Percentiles rank a stretch among this genome's conserved stretches.
Conservation (phyloP, 2,113 vertebrate genomes). For the Ariopsis seemanni region DNA sequence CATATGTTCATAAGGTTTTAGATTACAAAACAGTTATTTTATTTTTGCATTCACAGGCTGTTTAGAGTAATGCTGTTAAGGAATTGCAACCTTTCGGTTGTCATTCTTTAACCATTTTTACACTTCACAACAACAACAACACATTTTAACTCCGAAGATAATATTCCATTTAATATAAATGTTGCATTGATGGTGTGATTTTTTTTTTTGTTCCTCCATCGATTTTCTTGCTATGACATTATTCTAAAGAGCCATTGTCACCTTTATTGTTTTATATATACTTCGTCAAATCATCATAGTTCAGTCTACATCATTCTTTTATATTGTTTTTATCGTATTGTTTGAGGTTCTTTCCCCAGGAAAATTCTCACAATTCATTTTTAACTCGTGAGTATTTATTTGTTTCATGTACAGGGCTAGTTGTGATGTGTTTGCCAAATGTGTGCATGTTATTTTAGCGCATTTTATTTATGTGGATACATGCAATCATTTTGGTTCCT, state of each 20-base stretch:
- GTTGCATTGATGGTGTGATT: background rate
- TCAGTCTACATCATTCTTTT: background rate
- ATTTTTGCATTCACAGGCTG: background rate
- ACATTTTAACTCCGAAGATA: too few species aligned
- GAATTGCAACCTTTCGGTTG: background rate
- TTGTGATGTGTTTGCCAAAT: background rate
- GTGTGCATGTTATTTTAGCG: slow-evolving; percentile 11
- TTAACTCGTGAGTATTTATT: slow-evolving; percentile 17
- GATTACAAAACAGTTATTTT: background rate
- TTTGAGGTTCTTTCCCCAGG: background rate
- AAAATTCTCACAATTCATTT: background rate
- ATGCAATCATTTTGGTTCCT: slow-evolving; percentile 42
- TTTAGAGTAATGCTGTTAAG: background rate
- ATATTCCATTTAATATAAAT: background rate
- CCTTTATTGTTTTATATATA: background rate
- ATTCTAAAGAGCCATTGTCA: background rate
- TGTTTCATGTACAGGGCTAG: background rate
- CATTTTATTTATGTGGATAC: slow-evolving; percentile 29
- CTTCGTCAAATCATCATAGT: background rate
- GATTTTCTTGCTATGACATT: background rate
- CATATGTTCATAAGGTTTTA: slow-evolving; percentile 3
- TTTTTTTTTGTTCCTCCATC: background rate
- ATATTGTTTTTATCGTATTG: background rate
- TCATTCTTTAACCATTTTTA: background rate
- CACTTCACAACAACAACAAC: background rate